Evolutionary conservation across 2,888 invertebrate species (phyloP).

Genomic region (Beris morrisii): DNA sequence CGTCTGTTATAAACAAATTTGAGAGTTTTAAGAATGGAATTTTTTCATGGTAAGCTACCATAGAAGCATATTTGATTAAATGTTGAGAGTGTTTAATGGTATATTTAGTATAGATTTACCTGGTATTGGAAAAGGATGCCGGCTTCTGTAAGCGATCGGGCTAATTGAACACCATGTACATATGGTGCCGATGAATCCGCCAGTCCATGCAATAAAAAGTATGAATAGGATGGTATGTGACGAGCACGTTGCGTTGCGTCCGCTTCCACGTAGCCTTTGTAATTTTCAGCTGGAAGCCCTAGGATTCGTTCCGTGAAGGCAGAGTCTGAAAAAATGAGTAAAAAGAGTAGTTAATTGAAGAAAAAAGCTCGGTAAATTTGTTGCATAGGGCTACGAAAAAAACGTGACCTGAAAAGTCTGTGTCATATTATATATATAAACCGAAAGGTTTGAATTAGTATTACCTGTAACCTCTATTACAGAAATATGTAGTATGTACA

Average conservation of each 20-base stretch:
- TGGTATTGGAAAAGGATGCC: conserved; percentile 90
- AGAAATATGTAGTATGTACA: no score
- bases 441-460: no score
- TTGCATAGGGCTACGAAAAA: background rate
- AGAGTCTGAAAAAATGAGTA: conserved; percentile 68
- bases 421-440: background rate
- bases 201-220: conserved; percentile 90
- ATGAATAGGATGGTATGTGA: conserved; percentile 83
- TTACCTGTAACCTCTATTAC: no score
- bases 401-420: background rate
- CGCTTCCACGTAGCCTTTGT: conserved; percentile 88
- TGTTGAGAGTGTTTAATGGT: background rate
- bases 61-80: no score
- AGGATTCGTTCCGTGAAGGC: conserved; percentile 94
- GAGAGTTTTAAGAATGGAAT: no score
- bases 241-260: conserved; percentile 87
- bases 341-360: background rate
- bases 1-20: conserved; percentile 62
- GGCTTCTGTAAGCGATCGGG: conserved; percentile 82
- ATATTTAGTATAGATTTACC: conserved; percentile 59
- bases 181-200: conserved; percentile 92
- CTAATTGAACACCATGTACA: conserved; percentile 87
- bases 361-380: background rate
- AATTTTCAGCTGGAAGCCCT: conserved; percentile 84
- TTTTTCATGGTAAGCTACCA: no score